A percentile compares a stretch with the other conserved stretches of the same genome.
Evolutionary conservation across 2,113 vertebrate species (phyloP).

Genomic region (Toxotes jaculatrix): DNA sequence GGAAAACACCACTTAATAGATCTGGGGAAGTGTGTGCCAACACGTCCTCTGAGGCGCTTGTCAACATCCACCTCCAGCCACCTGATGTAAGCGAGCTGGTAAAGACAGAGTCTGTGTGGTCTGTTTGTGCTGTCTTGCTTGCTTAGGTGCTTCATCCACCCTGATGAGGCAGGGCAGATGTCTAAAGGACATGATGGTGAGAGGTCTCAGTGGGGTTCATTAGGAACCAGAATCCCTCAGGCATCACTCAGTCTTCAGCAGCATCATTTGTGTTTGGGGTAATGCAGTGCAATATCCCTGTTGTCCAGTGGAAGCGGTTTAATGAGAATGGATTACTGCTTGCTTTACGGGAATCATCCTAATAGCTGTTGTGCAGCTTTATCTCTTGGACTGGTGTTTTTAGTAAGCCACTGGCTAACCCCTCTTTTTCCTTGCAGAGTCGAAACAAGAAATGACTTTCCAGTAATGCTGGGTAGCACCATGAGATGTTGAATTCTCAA

Average conservation of each 20-base stretch:
- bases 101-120: conserved; percentile 4
- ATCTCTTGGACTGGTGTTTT: conserved; percentile 14
- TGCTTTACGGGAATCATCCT: conserved; percentile 25
- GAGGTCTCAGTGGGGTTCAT: conserved; percentile 75
- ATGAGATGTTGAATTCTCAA: conserved; percentile 43
- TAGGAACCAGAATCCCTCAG: conserved; percentile 52
- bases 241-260: conserved; percentile 37
- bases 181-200: conserved; percentile 21
- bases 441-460: conserved; percentile 42
- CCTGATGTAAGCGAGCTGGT: conserved; percentile 15
- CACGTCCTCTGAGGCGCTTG: conserved; percentile 54
- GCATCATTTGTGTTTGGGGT: conserved; percentile 61
- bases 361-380: conserved; percentile 11
- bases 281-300: conserved; percentile 23
- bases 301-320: conserved; percentile 43
- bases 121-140: conserved; percentile 13
- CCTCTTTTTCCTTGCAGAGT: conserved; percentile 7
- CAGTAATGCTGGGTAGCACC: conserved; percentile 18
- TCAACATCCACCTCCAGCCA: conserved; percentile 45
- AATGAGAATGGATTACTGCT: conserved; percentile 72
- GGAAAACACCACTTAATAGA: conserved; percentile 61
- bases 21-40: conserved; percentile 34
- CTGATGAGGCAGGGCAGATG: conserved; percentile 49
- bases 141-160: conserved; percentile 49
- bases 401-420: conserved; percentile 7